These are phyloP conservation scores for Chelon auratus DNA, from an alignment of 2,797 vertebrate species.

Conservation along the genomic window DNA sequence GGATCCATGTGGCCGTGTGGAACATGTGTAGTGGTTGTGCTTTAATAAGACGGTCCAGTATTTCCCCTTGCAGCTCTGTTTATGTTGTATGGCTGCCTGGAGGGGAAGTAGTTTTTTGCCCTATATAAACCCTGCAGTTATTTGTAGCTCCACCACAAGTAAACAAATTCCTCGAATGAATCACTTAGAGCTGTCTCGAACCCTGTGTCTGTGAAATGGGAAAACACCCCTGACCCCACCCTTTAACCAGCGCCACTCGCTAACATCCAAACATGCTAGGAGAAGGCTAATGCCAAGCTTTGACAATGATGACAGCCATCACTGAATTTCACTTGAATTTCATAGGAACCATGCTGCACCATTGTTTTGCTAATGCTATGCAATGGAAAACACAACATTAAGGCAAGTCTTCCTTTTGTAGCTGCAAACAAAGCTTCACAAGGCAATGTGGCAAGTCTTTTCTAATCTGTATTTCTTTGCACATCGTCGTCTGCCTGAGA, in stretches of 20 bases:
- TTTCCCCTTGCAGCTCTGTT: slow-evolving; percentile 76
- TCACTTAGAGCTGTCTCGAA: slow-evolving; percentile 64
- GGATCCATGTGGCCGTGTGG: slow-evolving; percentile 77
- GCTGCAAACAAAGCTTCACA: background rate
- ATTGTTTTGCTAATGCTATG: background rate
- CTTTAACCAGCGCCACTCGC: slow-evolving; percentile 20
- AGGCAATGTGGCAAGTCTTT: background rate
- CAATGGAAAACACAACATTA: background rate
- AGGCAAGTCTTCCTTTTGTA: background rate
- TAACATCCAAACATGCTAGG: slow-evolving; percentile 5
- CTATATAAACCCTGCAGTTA: slow-evolving; percentile 81
- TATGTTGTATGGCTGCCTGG: slow-evolving; percentile 77
- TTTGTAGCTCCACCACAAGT: slow-evolving; percentile 83
- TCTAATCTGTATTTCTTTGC: background rate
- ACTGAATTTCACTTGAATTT: background rate
- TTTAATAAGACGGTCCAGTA: slow-evolving; percentile 71
- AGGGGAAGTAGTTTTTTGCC: slow-evolving; percentile 74
- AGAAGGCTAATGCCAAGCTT: slow-evolving; percentile 25
- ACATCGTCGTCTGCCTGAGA: background rate
- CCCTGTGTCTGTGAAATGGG: slow-evolving; percentile 55
- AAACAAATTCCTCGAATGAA: slow-evolving; percentile 84
- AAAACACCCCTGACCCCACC: slow-evolving; percentile 66
- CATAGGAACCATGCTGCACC: background rate
- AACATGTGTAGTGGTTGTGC: slow-evolving; percentile 75
- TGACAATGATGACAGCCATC: background rate